These are phyloP conservation scores for Incurvaria masculella DNA, from an alignment of 2,888 invertebrate genomes.

Conservation along the genomic window DNA sequence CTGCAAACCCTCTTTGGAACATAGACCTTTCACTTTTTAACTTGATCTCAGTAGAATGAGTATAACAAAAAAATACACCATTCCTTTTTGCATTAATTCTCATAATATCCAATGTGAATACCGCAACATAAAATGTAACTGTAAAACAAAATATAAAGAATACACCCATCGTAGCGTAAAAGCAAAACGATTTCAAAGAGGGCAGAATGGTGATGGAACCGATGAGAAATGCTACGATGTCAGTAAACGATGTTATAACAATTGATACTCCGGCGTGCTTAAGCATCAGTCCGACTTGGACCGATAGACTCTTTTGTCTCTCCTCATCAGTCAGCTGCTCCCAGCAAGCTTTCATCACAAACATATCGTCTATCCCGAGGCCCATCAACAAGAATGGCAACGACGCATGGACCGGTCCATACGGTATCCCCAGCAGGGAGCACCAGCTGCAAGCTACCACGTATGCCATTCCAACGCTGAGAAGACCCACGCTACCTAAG, in stretches of 20 bases:
- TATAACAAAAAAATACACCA: constrained; percentile 64
- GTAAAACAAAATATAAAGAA: constrained; percentile 72
- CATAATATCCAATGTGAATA: constrained; percentile 68
- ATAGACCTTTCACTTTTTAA: constrained; percentile 54
- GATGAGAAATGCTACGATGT: constrained; percentile 74
- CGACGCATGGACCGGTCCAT: constrained; percentile 79
- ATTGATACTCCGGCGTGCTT: constrained; percentile 83
- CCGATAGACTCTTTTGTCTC: constrained; percentile 52
- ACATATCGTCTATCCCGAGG: constrained; percentile 81
- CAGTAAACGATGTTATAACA: constrained; percentile 79
- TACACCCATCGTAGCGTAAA: constrained; percentile 76
- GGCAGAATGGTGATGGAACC: constrained; percentile 79
- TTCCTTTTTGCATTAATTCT: constrained; percentile 63
- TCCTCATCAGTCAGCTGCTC: constrained; percentile 58
- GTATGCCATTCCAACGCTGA: constrained; percentile 72
- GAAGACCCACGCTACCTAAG: constrained; percentile 64
- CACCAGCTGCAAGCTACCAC: constrained; percentile 69
- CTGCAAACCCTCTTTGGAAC: constrained; percentile 56
- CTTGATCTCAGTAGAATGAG: constrained; percentile 54
- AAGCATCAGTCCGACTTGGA: constrained; percentile 66
- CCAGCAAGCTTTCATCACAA: constrained; percentile 80
- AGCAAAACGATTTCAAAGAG: constrained; percentile 76
- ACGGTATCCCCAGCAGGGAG: constrained; percentile 66
- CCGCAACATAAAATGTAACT: constrained; percentile 78
- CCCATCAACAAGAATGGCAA: constrained; percentile 80